Percentiles rank a stretch among this genome's conserved stretches.
Conservation (phyloP, 2,888 invertebrate genomes). For the Eueremaeus valkanovi region DNA sequence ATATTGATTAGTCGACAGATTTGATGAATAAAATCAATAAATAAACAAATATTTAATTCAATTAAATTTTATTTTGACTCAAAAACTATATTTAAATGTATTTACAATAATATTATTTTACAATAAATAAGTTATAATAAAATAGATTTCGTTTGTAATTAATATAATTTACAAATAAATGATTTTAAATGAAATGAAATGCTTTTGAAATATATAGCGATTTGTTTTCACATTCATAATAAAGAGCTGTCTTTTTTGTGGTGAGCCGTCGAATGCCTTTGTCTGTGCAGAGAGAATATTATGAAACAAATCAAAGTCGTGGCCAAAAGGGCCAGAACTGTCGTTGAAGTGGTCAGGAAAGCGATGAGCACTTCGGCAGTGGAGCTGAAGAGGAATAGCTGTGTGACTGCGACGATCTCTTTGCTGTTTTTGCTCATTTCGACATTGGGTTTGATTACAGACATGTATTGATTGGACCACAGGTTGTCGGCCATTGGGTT, state of each 20-base stretch:
- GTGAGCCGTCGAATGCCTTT: neutral
- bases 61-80: neutral
- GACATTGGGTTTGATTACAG: neutral
- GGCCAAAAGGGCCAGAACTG: conserved; percentile 24
- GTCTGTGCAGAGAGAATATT: conserved; percentile 19
- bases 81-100: neutral
- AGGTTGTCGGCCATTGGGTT: conserved; percentile 14
- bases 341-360: conserved; percentile 24
- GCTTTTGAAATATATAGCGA: neutral
- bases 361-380: conserved; percentile 28
- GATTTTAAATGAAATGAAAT: neutral
- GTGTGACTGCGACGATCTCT: conserved; percentile 1
- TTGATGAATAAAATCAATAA: neutral
- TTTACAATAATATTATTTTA: conserved; percentile 33
- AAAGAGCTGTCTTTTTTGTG: conserved; percentile 24
- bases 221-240: conserved; percentile 11
- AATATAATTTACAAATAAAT: conserved; percentile 15
- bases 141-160: neutral
- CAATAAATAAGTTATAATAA: conserved; percentile 32
- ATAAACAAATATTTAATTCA: neutral
- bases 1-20: too few species aligned
- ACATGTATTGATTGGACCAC: conserved; percentile 14
- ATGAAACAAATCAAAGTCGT: conserved; percentile 29
- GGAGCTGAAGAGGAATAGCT: conserved; percentile 19
- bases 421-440: neutral